Percentiles rank a stretch among this genome's conserved stretches.
These are phyloP conservation scores for Cryptus viduatorius DNA, from an alignment of 2,888 invertebrate species.

Conservation along the genomic window DNA sequence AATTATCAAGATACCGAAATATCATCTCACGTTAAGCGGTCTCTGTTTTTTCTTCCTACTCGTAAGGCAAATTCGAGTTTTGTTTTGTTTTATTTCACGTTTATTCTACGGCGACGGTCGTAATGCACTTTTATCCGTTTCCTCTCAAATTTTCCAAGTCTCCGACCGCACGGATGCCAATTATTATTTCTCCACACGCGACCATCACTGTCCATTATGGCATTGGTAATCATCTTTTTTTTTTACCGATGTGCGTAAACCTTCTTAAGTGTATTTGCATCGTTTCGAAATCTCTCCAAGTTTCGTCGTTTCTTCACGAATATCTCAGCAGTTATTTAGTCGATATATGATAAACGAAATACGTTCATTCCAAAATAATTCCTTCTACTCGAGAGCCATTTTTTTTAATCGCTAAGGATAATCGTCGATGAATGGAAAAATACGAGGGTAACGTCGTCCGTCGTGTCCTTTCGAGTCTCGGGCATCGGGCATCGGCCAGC, in stretches of 20 bases:
- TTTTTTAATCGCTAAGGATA: slow-evolving; percentile 37
- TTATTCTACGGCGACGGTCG: slow-evolving; percentile 49
- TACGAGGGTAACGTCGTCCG: slow-evolving; percentile 40
- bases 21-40: slow-evolving; percentile 30
- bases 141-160: slow-evolving; percentile 68
- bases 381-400: slow-evolving; percentile 33
- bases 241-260: not conserved
- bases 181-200: slow-evolving; percentile 36
- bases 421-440: slow-evolving; percentile 43
- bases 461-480: not conserved
- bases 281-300: slow-evolving; percentile 15
- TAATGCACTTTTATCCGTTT: slow-evolving; percentile 57
- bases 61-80: not conserved
- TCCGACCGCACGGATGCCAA: slow-evolving; percentile 65
- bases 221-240: slow-evolving; percentile 33
- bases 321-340: too few species aligned
- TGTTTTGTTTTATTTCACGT: not conserved
- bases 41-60: not conserved
- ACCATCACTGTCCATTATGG: slow-evolving; percentile 11
- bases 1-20: slow-evolving; percentile 25
- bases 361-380: slow-evolving; percentile 33
- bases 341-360: slow-evolving; percentile 7
- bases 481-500: slow-evolving; percentile 12
- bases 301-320: slow-evolving; percentile 23
- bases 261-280: not conserved